phyloP scores from a whole-genome alignment of 2,113 vertebrate genomes.

The Corynorhinus townsendii region DNA sequence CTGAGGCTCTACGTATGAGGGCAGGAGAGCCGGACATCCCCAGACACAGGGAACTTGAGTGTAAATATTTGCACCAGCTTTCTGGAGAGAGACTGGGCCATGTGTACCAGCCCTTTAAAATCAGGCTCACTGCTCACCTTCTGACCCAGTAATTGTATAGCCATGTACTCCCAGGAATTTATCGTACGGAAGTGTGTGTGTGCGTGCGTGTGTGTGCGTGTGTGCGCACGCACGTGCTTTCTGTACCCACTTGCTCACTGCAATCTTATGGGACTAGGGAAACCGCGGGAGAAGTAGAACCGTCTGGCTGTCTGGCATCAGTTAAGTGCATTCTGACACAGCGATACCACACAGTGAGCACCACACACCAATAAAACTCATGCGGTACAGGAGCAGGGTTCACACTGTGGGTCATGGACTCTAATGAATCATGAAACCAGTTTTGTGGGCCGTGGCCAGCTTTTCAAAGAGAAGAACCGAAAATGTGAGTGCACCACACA shows the following conservation, averaged over 20 bases:
- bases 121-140: neutral
- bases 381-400: neutral
- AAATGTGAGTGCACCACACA: neutral
- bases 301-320: neutral
- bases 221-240: neutral
- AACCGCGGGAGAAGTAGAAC: neutral
- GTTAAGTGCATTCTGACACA: neutral
- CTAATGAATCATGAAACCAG: conserved; percentile 2
- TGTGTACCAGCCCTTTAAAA: neutral
- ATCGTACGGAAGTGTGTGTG: neutral
- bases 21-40: neutral
- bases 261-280: neutral
- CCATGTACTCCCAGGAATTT: neutral
- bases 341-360: neutral
- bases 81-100: neutral
- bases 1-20: neutral
- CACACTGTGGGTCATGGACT: conserved; percentile 18
- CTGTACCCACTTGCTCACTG: neutral
- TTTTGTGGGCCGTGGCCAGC: neutral
- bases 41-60: neutral
- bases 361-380: neutral
- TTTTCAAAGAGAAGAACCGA: conserved; percentile 5
- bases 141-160: neutral
- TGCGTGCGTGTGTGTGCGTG: neutral
- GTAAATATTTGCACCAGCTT: neutral